These are phyloP conservation scores for Cydia pomonella DNA, from an alignment of 1,140 invertebrate genomes.

Conservation along the genomic window DNA sequence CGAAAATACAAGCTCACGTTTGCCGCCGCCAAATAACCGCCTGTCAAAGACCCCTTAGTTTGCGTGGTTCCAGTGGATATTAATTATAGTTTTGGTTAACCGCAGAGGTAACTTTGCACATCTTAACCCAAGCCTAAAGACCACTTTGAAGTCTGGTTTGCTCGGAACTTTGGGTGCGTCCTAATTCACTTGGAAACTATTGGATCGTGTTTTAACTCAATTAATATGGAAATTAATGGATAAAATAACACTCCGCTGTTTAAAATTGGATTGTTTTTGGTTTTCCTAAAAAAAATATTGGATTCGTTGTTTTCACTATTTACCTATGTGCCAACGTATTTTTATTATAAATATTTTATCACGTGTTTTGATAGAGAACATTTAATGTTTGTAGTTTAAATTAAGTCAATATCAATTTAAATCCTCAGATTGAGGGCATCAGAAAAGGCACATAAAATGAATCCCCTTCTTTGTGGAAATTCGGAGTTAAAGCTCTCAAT, in stretches of 20 bases:
- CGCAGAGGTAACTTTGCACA: conserved; percentile 16
- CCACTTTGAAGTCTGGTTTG: conserved; percentile 26
- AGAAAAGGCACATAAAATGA: too few relatives aligned
- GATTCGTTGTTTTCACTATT: background rate
- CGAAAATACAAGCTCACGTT: conserved; percentile 17
- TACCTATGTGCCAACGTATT: too few relatives aligned
- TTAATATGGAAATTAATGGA: conserved; percentile 16
- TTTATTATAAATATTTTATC: too few relatives aligned
- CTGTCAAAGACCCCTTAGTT: background rate
- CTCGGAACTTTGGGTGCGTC: background rate
- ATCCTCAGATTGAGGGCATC: too few relatives aligned
- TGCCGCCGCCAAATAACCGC: background rate
- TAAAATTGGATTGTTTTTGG: background rate
- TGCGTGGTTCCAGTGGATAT: background rate
- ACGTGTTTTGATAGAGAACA: too few relatives aligned
- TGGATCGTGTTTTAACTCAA: conserved; percentile 11
- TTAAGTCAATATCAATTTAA: too few relatives aligned
- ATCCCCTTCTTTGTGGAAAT: too few relatives aligned
- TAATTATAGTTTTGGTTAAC: conserved; percentile 7
- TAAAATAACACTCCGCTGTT: background rate
- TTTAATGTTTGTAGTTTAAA: too few relatives aligned
- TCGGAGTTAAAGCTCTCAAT: too few relatives aligned
- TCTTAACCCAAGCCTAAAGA: background rate
- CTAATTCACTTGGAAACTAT: conserved; percentile 20
- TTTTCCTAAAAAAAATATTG: background rate